A percentile compares a stretch with the other conserved stretches of the same genome.
Conservation (phyloP, 2,113 vertebrate species). For the Chaetodon trifascialis region DNA sequence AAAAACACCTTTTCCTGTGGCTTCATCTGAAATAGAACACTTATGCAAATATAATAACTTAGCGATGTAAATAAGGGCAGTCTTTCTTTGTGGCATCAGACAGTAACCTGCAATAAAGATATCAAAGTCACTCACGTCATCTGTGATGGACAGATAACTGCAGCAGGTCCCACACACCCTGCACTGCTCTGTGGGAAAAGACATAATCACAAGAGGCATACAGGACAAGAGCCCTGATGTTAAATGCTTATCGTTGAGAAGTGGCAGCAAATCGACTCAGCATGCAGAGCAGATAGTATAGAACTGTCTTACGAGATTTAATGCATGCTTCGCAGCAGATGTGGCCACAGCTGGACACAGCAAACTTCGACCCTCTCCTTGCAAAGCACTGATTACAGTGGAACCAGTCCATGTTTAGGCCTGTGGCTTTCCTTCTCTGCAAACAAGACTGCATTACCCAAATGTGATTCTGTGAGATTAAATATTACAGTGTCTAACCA, state of each 20-base stretch:
- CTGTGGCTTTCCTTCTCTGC: neutral
- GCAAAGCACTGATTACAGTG: conserved; percentile 90
- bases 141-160: conserved; percentile 87
- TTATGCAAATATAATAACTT: neutral
- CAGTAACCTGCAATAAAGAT: neutral
- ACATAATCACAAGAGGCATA: neutral
- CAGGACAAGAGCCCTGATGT: neutral
- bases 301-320: conserved; percentile 79
- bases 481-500: neutral
- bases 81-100: neutral
- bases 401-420: conserved; percentile 89
- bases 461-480: neutral
- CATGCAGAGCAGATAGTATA: neutral
- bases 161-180: conserved; percentile 85
- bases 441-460: neutral
- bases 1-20: conserved; percentile 89
- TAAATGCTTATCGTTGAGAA: neutral
- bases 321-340: conserved; percentile 88
- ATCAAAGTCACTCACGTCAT: conserved; percentile 82
- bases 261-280: neutral
- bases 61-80: neutral
- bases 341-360: conserved; percentile 90
- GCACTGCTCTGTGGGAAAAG: conserved; percentile 85
- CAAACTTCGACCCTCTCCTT: conserved; percentile 80
- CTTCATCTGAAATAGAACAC: conserved; percentile 85